These are phyloP conservation scores for Tokudaia muenninki DNA, from an alignment of 2,797 vertebrate species.

Conservation along the genomic window DNA sequence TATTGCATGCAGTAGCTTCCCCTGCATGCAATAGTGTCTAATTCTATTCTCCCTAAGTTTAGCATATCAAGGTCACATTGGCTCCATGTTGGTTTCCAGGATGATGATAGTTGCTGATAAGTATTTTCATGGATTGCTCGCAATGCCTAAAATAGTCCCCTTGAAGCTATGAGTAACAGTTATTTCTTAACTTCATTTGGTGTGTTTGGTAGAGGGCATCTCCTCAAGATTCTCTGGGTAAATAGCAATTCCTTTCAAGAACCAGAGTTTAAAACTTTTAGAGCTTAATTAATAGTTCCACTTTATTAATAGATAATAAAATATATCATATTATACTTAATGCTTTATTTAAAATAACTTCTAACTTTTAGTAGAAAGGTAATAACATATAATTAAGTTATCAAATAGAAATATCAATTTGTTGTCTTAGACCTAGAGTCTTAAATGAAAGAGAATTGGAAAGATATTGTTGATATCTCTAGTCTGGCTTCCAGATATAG, in stretches of 20 bases:
- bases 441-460: background rate
- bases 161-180: background rate
- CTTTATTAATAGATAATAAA: background rate
- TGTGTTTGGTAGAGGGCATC: background rate
- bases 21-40: background rate
- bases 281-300: background rate
- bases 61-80: background rate
- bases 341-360: constrained; percentile 1
- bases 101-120: background rate
- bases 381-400: background rate
- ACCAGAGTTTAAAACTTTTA: background rate
- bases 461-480: background rate
- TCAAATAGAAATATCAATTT: background rate
- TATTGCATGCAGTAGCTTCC: no score
- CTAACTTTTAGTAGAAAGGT: constrained; percentile 23
- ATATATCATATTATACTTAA: background rate
- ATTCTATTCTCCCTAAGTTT: no score
- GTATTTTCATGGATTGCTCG: background rate
- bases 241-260: background rate
- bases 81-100: rapidly evolving
- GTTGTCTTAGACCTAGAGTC: background rate
- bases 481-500: background rate
- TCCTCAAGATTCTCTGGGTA: background rate
- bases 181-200: background rate
- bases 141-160: background rate